Evolutionary conservation across 2,113 vertebrate species (phyloP).

Genomic region (Centrocercus urophasianus): DNA sequence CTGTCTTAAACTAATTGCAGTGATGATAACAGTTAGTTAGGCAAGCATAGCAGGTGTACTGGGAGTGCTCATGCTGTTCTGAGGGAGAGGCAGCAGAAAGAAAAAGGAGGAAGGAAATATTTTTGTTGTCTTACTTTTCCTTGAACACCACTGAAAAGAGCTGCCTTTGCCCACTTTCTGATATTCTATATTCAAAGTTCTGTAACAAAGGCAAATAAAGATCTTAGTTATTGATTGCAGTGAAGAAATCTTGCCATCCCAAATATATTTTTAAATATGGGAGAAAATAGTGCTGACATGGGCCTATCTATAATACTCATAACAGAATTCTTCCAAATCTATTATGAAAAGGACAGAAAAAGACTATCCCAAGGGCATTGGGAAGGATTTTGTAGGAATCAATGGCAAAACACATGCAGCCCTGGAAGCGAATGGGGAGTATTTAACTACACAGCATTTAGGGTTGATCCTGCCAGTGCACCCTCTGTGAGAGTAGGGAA

Average conservation of each 20-base stretch:
- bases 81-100: background rate
- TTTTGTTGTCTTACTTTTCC: background rate
- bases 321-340: slow-evolving; percentile 27
- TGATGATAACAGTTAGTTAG: background rate
- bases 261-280: background rate
- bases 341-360: slow-evolving; percentile 61
- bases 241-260: background rate
- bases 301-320: background rate
- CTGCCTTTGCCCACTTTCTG: background rate
- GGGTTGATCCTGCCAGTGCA: background rate
- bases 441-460: background rate
- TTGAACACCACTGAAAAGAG: background rate
- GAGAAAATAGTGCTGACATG: background rate
- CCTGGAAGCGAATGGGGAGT: slow-evolving; percentile 60
- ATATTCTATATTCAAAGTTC: background rate
- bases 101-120: background rate
- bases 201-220: background rate
- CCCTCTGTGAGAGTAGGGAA: background rate
- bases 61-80: background rate
- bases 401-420: slow-evolving; percentile 44
- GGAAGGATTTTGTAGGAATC: slow-evolving; percentile 67
- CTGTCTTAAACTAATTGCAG: background rate
- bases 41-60: background rate
- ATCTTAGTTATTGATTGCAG: background rate
- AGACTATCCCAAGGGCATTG: slow-evolving; percentile 44